phyloP scores from a whole-genome alignment of 1,140 invertebrate species.

The Thaumatotibia leucotreta region DNA sequence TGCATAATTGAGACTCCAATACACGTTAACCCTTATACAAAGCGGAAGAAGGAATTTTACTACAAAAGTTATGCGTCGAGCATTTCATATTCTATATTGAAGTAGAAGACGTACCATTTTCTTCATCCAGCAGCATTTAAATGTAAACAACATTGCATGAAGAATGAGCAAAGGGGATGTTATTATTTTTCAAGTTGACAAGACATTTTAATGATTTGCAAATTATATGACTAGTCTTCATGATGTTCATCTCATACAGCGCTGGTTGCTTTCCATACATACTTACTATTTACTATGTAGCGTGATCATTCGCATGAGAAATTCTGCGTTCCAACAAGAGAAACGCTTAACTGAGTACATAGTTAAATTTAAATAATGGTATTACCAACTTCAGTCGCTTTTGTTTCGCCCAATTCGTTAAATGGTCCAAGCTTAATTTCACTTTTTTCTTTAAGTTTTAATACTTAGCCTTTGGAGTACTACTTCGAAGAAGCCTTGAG shows the following conservation, averaged over 20 bases:
- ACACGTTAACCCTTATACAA: not conserved
- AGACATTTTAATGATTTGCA: not conserved
- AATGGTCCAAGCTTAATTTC: not conserved
- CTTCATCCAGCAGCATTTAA: not conserved
- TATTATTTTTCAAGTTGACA: not conserved
- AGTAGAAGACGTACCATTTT: not conserved
- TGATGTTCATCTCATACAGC: not conserved
- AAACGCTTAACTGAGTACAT: constrained; percentile 27
- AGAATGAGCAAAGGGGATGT: not conserved
- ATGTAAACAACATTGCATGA: not conserved
- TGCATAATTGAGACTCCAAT: not conserved
- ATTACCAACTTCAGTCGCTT: not conserved
- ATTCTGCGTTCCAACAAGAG: constrained; percentile 36
- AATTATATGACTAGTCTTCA: not conserved
- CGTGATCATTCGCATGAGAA: constrained; percentile 39
- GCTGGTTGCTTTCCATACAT: constrained; percentile 18
- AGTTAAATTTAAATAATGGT: constrained; percentile 6
- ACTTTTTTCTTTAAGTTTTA: not conserved
- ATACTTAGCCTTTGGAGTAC: not conserved
- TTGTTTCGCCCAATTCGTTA: not conserved
- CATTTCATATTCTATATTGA: not conserved
- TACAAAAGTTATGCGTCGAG: not conserved
- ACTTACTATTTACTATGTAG: constrained; percentile 32
- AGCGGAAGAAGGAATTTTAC: not conserved
- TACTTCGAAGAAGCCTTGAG: not conserved